Evolutionary conservation across 2,113 vertebrate species (phyloP), one percentile per base, ranked within the genome.

Genomic region (Fregata magnificens): DNA sequence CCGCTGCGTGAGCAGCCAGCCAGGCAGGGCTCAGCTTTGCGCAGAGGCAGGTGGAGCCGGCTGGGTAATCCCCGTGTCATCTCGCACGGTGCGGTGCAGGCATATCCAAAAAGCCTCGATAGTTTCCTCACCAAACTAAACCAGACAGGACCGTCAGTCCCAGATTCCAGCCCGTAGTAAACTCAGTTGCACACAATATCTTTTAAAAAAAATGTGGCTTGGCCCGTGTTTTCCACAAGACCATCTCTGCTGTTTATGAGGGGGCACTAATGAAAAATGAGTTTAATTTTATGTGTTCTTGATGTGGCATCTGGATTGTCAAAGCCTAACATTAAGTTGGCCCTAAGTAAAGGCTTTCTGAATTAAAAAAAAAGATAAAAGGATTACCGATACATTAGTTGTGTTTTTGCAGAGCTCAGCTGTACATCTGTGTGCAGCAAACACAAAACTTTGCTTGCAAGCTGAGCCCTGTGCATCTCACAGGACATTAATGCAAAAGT

Each of bases 11-110:
- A 42, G 63, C 44, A 10, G 66, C 45, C 56, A 24, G 47, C 53
- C 76, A 20, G 61, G 53, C 63, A 18, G 13, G 69, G 65, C 50
- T 70, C 38, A 19, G 82, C 70, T 6, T 5, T 1, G 7, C 1
- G 47, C 66, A 28, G 65, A 3, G 34, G 82, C 72, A 55, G 67
- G 13, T 6, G 45, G 40, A 59, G 38, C 62, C 5, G 7, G 16
- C 42, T 4, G 49, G 26, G 50, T 11, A 29, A 10, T 11, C 31
- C 56, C 40, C 0, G 0, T 0, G 0, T 15, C 70, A 26, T 2
- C 80, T 67, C 2, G 0, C 22, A 5, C 31, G 6, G 16, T 2
- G 21, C 3, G 14, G 53, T 26, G 72, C 56, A 32, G 79, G 19
- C 38, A 3, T 7, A 25, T 16, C 62, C 62, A 16, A 26, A 77